These are phyloP conservation scores for Ambastaia sidthimunki DNA, from an alignment of 2,797 vertebrate genomes.

Conservation along the genomic window DNA sequence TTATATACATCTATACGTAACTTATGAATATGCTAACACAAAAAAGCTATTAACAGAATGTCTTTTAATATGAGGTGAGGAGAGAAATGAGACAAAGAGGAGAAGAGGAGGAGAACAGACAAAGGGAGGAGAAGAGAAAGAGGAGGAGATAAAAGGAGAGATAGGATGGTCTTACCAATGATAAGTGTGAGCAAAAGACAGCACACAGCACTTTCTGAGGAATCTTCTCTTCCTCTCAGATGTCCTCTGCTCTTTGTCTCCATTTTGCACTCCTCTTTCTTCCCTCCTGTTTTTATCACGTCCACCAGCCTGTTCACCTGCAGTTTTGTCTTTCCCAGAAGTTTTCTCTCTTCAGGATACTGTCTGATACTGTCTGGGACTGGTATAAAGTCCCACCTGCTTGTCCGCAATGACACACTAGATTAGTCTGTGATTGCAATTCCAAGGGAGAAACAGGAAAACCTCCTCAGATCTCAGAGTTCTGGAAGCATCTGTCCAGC, in stretches of 20 bases:
- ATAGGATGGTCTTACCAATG: conserved; percentile 69
- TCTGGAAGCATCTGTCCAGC: conserved; percentile 1
- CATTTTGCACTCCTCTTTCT: conserved; percentile 63
- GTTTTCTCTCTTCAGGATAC: conserved; percentile 2
- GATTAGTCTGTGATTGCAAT: background rate
- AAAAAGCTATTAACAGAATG: too few species aligned
- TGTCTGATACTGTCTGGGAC: background rate
- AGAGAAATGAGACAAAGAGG: too few species aligned
- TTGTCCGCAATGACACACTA: background rate
- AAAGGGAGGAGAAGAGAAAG: too few species aligned
- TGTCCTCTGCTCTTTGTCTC: conserved; percentile 67
- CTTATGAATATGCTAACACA: background rate
- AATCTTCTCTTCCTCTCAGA: conserved; percentile 59
- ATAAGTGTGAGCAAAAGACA: conserved; percentile 69
- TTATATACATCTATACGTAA: background rate
- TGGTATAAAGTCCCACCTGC: background rate
- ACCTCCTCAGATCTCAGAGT: background rate
- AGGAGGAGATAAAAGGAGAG: background rate
- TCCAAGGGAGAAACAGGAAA: background rate
- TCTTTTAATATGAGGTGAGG: too few species aligned
- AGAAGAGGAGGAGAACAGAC: too few species aligned
- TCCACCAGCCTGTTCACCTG: background rate
- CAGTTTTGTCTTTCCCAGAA: conserved; percentile 9
- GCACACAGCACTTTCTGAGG: conserved; percentile 45
- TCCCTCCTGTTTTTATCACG: background rate